Evolutionary conservation across 2,888 invertebrate genomes (phyloP), one percentile per base, ranked within the genome.

Genomic region (Drosophila macrospina): DNA sequence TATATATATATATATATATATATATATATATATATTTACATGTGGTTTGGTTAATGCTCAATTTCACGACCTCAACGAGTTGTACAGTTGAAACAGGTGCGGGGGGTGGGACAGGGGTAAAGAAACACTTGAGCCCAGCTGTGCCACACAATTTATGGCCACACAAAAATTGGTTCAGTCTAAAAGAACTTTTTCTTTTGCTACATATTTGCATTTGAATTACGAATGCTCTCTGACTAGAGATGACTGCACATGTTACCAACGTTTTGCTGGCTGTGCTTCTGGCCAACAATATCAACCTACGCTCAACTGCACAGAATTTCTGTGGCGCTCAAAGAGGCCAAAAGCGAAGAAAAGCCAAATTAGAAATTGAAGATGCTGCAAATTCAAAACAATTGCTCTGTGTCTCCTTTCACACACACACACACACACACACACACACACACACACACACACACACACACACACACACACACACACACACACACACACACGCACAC

Each of bases 121-220:
- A n/a, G n/a, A n/a, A n/a, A 65, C 79, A 80, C 77, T 83, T 79
- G 51, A 64, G 47, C 65, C 52, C 83, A 84, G 77, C 84, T 86
- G 83, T 65, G 73, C 47, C 76, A 81, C 76, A 81, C 65, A 73
- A 78, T 74, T 83, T 78, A 79, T 76, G 52, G 71, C 72, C 80
- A 68, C 68, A 68, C 51, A 64, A 20, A 20, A 76, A 72, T 74
- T 74, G 74, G 70, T 61, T 61, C 57, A 41, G 62, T 36, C n/a
- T 10, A 24, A 34, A 20, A 59, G 62, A 68, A 68, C 69, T n/a
- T 82, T 66, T 75, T 54, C 61, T 54, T 59, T 68, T 78, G 86
- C 70, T 80, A 86, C 75, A 73, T 73, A 80, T 86, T 78, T 80
- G 75, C 81, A 80, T 86, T 83, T 80, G 86, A 82, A 86, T 80